phyloP scores from a whole-genome alignment of 2,888 invertebrate genomes.

The Euzophera pinguis region DNA sequence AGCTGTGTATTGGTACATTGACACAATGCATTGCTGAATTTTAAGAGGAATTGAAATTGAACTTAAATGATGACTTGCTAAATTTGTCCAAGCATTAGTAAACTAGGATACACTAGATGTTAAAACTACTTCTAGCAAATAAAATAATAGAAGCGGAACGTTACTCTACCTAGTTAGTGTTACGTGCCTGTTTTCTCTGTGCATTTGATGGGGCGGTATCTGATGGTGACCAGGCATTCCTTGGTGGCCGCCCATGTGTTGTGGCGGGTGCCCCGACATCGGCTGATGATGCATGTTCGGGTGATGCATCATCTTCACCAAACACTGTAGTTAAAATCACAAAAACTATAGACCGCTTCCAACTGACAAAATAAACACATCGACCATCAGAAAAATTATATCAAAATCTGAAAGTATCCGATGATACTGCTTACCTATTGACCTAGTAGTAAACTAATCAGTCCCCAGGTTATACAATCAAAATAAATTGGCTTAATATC shows the following conservation, averaged over 20 bases:
- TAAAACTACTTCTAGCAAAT: slow-evolving; percentile 36
- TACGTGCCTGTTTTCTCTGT: slow-evolving; percentile 82
- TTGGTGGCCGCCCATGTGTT: slow-evolving; percentile 70
- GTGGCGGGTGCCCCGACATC: slow-evolving; percentile 75
- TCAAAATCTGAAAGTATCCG: slow-evolving; percentile 42
- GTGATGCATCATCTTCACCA: slow-evolving; percentile 76
- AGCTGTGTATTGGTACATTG: neutral
- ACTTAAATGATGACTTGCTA: neutral
- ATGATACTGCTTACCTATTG: slow-evolving; percentile 59
- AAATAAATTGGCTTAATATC: slow-evolving; percentile 64
- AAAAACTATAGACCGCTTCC: slow-evolving; percentile 48
- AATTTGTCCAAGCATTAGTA: neutral
- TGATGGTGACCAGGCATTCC: slow-evolving; percentile 80
- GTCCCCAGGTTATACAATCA: slow-evolving; percentile 47
- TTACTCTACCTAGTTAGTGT: slow-evolving; percentile 69
- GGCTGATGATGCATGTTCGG: slow-evolving; percentile 79
- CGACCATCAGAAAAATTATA: slow-evolving; percentile 38
- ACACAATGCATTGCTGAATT: neutral
- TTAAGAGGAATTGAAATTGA: neutral
- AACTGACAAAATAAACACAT: slow-evolving; percentile 57
- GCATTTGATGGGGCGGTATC: slow-evolving; percentile 83
- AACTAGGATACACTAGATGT: neutral
- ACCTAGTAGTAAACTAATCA: slow-evolving; percentile 43
- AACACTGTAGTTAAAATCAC: slow-evolving; percentile 54
- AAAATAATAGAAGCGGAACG: slow-evolving; percentile 57